These are phyloP conservation scores for Stratiomys singularior DNA, from an alignment of 2,888 invertebrate species.

Conservation along the genomic window DNA sequence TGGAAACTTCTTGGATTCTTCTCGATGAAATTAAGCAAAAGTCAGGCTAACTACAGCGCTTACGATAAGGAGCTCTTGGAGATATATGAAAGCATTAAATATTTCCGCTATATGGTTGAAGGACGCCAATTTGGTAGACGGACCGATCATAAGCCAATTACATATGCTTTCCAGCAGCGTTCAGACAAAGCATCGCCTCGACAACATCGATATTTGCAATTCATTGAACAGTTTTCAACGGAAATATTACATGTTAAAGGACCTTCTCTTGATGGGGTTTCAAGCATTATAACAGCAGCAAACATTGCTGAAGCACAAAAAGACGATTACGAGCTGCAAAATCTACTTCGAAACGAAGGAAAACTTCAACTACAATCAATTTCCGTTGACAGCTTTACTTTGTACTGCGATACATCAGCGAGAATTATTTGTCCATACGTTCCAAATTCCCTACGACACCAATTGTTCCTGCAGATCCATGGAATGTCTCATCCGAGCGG, in stretches of 20 bases:
- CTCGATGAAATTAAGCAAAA: conserved; percentile 57
- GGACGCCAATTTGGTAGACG: conserved; percentile 43
- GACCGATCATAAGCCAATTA: conserved; percentile 49
- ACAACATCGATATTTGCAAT: conserved; percentile 56
- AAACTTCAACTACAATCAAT: not conserved
- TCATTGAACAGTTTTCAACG: conserved; percentile 46
- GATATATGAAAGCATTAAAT: conserved; percentile 55
- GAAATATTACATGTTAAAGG: conserved; percentile 44
- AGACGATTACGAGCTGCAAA: not conserved
- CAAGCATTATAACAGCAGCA: not conserved
- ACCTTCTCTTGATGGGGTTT: not conserved
- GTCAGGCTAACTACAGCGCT: conserved; percentile 57
- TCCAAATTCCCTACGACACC: not conserved
- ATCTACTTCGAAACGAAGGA: not conserved
- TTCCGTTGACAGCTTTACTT: not conserved
- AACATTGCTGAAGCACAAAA: not conserved
- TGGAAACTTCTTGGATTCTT: conserved; percentile 51
- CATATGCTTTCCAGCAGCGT: conserved; percentile 56
- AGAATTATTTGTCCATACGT: not conserved
- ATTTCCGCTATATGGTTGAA: conserved; percentile 49
- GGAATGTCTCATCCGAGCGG: not conserved
- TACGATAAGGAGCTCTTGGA: conserved; percentile 62
- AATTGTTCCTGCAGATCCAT: not conserved
- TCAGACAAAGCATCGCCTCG: conserved; percentile 57
- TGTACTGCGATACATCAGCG: conserved; percentile 2